Base-by-base conservation (phyloP, 2,888 invertebrate genomes). In the Chirona hameri region DNA sequence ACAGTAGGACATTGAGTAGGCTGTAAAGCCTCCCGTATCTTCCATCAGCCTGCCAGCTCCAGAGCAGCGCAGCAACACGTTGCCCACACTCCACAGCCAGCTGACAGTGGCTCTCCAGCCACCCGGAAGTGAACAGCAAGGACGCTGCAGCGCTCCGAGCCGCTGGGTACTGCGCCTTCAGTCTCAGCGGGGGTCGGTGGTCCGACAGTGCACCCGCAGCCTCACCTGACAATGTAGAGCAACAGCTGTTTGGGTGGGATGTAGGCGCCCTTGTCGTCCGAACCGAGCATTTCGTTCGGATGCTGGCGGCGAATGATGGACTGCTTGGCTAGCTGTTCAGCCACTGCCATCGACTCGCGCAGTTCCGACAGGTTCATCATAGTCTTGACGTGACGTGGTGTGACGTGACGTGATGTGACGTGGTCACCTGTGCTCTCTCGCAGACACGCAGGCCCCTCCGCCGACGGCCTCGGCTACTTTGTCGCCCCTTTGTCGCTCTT, bases 141-240 rank as follows among this genome's bases (percentile, higher is more conserved):
- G 52, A 52, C 52, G 52, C 52, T 52, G 52, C 52, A 52, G 10
- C 52, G 52, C 52, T 12, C 15, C 12, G 52, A 12, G 24, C 24
- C 60, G 60, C 3, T 24, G 21, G 24, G 57, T 57, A 18, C 18
- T 7, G 60, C 60, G 9, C 60, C 7, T 2, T 24, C 7, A 3
- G 24, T 7, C 24, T 48, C 24, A 65, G n/a, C 4, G 39, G 24
- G 76, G 80, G 31, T 29, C 69, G 52, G 82, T 39, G 21, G 31
- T 24, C 18, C 24, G 60, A 7, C 60, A 12, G 24, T 24, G n/a
- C 69, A 12, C 72, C 21, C 29, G 83, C 21, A 15, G 18, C 24
- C 86, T 89, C 90, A 92, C 92, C 92, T 91, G 87, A 92, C 92
- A 86, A 92, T 89, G 88, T 91, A 92, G 85, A 91, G 87, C 82